phyloP scores from a whole-genome alignment of 2,797 vertebrate species.

The Myotis vivesi region DNA sequence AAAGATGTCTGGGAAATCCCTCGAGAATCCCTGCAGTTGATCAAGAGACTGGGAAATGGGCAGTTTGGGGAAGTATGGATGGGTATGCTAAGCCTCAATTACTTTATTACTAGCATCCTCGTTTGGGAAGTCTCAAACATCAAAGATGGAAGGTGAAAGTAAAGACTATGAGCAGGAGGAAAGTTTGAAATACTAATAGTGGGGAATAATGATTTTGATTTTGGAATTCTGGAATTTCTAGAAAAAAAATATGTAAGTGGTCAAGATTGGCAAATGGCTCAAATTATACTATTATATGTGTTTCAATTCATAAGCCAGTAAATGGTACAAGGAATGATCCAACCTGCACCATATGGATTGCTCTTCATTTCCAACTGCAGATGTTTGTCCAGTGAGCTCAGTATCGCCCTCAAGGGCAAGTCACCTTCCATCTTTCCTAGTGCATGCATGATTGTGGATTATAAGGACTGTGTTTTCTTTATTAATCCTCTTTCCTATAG shows the following conservation, averaged over 20 bases:
- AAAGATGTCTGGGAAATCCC: constrained; percentile 99
- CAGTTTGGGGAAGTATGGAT: constrained; percentile 99
- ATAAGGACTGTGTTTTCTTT: constrained; percentile 91
- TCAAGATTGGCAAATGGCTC: constrained; percentile 71
- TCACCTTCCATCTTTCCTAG: constrained; percentile 88
- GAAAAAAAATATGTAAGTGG: constrained; percentile 64
- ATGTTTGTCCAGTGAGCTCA: constrained; percentile 60
- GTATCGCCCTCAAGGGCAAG: constrained; percentile 42
- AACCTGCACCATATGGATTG: constrained; percentile 16
- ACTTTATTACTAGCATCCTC: constrained; percentile 74
- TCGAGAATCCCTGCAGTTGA: constrained; percentile 96
- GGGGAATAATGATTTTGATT: background rate
- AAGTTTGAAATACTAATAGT: background rate
- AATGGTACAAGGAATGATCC: constrained; percentile 43
- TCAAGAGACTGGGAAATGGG: constrained; percentile 98
- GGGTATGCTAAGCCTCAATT: constrained; percentile 91
- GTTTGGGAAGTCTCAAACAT: constrained; percentile 74
- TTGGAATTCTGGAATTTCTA: constrained; percentile 70
- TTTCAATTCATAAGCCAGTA: constrained; percentile 47
- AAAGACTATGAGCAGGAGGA: background rate
- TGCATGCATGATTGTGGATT: constrained; percentile 90
- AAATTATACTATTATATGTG: constrained; percentile 58
- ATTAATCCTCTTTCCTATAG: constrained; percentile 92
- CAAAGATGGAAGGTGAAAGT: constrained; percentile 86
- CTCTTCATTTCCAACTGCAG: constrained; percentile 43